Percentiles rank a stretch among this genome's conserved stretches.
Evolutionary conservation across 2,888 invertebrate species (phyloP).

Genomic region (Clivina fossor): DNA sequence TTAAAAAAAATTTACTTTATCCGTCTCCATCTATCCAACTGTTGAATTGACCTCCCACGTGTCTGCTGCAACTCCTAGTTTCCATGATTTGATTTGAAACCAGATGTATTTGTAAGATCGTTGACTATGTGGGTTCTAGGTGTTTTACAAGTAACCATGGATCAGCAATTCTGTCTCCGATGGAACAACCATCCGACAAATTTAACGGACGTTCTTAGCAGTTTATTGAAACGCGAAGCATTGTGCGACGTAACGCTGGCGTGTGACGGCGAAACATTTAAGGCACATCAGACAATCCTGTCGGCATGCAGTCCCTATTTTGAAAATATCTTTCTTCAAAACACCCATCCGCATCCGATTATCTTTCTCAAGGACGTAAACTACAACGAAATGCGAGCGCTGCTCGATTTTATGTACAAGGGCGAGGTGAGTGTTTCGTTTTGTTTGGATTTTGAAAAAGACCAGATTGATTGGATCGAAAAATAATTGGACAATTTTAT

Average conservation of each 20-base stretch:
- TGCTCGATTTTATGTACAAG: constrained; percentile 92
- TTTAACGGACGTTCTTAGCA: constrained; percentile 86
- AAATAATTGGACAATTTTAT: too few species aligned
- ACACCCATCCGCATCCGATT: constrained; percentile 87
- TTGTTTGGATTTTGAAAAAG: constrained; percentile 39
- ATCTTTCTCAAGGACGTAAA: constrained; percentile 92
- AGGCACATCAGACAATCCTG: constrained; percentile 91
- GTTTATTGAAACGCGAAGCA: constrained; percentile 83
- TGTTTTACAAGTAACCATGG: constrained; percentile 55
- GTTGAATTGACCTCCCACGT: too few species aligned
- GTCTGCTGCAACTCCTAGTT: too few species aligned
- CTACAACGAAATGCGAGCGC: constrained; percentile 84
- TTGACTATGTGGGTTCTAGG: constrained; percentile 19
- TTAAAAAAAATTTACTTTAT: too few species aligned
- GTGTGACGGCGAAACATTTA: constrained; percentile 86
- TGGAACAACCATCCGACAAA: constrained; percentile 94
- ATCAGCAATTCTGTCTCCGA: constrained; percentile 90
- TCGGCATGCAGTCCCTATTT: constrained; percentile 94
- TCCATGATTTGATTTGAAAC: too few species aligned
- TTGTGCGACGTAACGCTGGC: constrained; percentile 92
- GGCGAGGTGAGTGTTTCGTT: constrained; percentile 58
- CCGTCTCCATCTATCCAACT: too few species aligned
- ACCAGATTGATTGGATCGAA: constrained; percentile 3
- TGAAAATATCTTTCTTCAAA: constrained; percentile 87
- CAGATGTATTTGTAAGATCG: too few species aligned